These are phyloP conservation scores for Lasaia peninsularis DNA, from an alignment of 1,140 invertebrate genomes.

Conservation along the genomic window DNA sequence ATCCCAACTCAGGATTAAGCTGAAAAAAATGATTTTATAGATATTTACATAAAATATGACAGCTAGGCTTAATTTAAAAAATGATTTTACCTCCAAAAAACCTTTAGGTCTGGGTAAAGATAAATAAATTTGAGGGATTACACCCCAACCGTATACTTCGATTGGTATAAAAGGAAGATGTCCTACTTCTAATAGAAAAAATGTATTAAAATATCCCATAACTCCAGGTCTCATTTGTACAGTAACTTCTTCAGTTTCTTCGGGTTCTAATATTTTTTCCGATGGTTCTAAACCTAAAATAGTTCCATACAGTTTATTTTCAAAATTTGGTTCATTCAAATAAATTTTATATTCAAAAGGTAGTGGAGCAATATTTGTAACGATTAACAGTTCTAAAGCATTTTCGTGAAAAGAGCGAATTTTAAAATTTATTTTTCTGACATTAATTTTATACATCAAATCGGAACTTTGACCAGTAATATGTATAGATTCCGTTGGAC, in stretches of 20 bases:
- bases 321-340: conserved; percentile 44
- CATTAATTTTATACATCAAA: conserved; percentile 53
- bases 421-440: conserved; percentile 58
- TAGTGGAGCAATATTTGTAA: conserved; percentile 51
- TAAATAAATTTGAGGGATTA: conserved; percentile 63
- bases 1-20: conserved; percentile 44
- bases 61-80: no score
- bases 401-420: conserved; percentile 64
- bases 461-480: conserved; percentile 61
- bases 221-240: conserved; percentile 56
- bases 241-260: conserved; percentile 47
- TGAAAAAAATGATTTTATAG: conserved; percentile 28
- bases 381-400: conserved; percentile 46
- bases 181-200: conserved; percentile 59
- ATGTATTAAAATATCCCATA: conserved; percentile 52
- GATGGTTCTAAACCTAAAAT: conserved; percentile 50
- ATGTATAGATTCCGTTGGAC: conserved; percentile 50
- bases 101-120: conserved; percentile 39
- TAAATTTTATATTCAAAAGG: conserved; percentile 63
- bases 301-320: conserved; percentile 48
- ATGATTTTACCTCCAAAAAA: conserved; percentile 36
- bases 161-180: conserved; percentile 57
- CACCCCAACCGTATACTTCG: conserved; percentile 65
- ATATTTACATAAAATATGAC: no score
- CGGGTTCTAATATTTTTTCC: conserved; percentile 45